Evolutionary conservation across 2,888 invertebrate genomes (phyloP), one percentile per base, ranked within the genome.

Genomic region (Thalpophila matura): DNA sequence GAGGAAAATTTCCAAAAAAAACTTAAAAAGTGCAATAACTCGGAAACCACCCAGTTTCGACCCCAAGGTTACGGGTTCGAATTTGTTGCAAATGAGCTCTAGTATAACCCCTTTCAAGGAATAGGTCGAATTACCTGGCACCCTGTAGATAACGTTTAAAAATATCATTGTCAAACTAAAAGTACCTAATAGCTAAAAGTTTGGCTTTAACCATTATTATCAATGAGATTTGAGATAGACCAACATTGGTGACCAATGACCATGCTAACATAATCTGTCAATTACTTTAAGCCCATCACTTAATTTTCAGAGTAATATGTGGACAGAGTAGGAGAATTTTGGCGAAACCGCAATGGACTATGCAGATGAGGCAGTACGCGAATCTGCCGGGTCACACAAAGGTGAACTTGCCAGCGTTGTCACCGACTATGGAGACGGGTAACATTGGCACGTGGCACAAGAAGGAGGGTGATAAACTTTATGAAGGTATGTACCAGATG

Each of bases 361-460:
- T 91, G 49, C 95, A 95, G 77, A 74, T 91, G 40, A 92, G 96
- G 62, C 92, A 91, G 74, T 96, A 96, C 76, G 91, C 96, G 40
- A 86, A 85, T 59, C 94, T 96, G 46, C 98, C 98, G n/a, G 86
- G 96, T 4, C 98, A 98, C 87, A 95, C 95, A 59, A 96, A 96
- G 91, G 98, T 98, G 12, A 89, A 96, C 10, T 93, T 99, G 56
- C 99, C 99, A 1, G 99, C 99, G 0, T 95, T 99, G 5, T 99
- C 99, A 1, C 99, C 99, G 0, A 99, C 99, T 5, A 99, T 99
- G 99, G 99, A 99, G 87, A 96, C 96, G 85, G 99, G 99, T 16
- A 98, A 98, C 14, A 98, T 99, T 77, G 96, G 99, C 66, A 98
- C 97, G 82, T 99, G 99, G 99, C 98, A 98, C 83, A 98, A 98